Evolutionary conservation across 2,888 invertebrate species (phyloP), one percentile per base, ranked within the genome.

Genomic region (Syrphus vitripennis): DNA sequence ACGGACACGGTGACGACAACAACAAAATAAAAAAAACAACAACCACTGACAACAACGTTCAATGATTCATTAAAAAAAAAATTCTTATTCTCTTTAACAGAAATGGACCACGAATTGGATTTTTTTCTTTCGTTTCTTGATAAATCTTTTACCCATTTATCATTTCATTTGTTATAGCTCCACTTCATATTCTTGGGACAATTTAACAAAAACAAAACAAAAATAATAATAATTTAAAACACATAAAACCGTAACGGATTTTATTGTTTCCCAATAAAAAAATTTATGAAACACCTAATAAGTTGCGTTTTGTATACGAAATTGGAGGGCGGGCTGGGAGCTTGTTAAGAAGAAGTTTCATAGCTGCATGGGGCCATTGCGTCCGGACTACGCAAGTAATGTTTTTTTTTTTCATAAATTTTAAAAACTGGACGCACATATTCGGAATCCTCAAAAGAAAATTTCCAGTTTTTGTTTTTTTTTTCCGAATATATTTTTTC

Each of bases 381-480:
- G 26, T 24, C n/a, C 16, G 26, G 63, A 63, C n/a, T 63, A 26
- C 63, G 16, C 42, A 63, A 67, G 34, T 19, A 26, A 3, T 19
- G 1, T 48, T 19, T 55, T 55, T 57, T 75, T 67, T 34, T 9
- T 31, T 57, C 45, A 19, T 26, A 6, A 55, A 48, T 71, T 83
- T 75, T 69, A 16, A 75, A 53, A 75, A 53, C 50, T 84, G 80
- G 83, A 76, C 84, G 24, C 71, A 57, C 55, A n/a, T 10, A 9
- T 26, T 84, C 84, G 84, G 84, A 77, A 84, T 76, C 84, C 84
- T 84, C 84, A 84, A 84, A 84, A 72, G 81, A 77, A 81, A 53
- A 69, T 74, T 78, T 82, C 77, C 77, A 82, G 71, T 77, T 63
- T 37, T 69, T 24, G 7, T 61, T 65, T 16, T 37, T 37, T 16